Conservation (phyloP, 2,888 invertebrate genomes). For the Patella caerulea region DNA sequence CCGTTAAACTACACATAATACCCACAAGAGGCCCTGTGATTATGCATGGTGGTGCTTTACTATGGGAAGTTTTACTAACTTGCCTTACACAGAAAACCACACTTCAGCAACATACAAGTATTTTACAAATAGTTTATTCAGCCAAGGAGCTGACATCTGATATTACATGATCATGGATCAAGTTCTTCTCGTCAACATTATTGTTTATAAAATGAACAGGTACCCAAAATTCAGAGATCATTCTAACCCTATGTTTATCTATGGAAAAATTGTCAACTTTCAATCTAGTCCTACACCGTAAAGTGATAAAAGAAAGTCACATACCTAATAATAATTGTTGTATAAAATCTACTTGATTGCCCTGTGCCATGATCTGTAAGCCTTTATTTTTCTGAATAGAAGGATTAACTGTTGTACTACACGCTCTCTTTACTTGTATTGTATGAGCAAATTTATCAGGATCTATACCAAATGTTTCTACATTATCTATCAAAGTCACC, state of each 20-base stretch:
- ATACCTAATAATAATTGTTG: constrained; percentile 75
- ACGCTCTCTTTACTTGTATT: constrained; percentile 88
- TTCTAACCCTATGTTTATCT: not conserved
- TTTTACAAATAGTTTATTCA: no score
- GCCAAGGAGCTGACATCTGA: no score
- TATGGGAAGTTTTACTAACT: no score
- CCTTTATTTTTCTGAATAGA: constrained; percentile 79
- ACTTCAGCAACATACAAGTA: no score
- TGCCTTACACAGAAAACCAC: no score
- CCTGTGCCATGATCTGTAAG: constrained; percentile 86
- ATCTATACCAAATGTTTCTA: constrained; percentile 88
- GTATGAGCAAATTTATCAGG: constrained; percentile 83
- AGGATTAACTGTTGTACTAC: constrained; percentile 85
- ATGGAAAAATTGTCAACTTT: not conserved
- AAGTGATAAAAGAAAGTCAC: constrained; percentile 13
- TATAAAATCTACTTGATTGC: constrained; percentile 84
- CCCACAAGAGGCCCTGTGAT: no score
- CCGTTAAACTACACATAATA: no score
- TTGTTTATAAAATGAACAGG: no score
- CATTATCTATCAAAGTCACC: constrained; percentile 90
- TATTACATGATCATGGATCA: no score
- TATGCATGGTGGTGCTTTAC: no score
- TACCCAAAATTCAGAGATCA: no score
- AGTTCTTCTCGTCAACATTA: no score
- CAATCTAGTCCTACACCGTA: not conserved